These are phyloP conservation scores for Heterohyrax brucei DNA, from an alignment of 2,797 vertebrate genomes.

Conservation along the genomic window DNA sequence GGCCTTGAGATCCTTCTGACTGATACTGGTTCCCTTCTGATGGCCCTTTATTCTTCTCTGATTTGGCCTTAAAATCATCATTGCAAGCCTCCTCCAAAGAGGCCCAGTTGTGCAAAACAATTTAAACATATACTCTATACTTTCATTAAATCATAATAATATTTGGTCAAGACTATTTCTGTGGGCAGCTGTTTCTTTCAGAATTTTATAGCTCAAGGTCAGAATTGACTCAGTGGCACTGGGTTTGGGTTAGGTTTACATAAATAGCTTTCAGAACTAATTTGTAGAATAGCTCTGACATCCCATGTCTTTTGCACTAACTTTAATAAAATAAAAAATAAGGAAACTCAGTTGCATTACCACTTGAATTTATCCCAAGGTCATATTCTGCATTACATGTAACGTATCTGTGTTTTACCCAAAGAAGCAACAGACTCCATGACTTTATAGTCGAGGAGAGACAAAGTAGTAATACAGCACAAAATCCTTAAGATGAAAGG, in stretches of 20 bases:
- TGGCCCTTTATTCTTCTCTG: neutral
- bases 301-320: constrained; percentile 2
- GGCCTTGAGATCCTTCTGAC: neutral
- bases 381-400: constrained; percentile 6
- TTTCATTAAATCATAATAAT: constrained; percentile 26
- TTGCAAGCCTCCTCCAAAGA: constrained; percentile 36
- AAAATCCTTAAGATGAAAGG: constrained; percentile 47
- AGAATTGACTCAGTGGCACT: no score
- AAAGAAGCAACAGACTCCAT: constrained; percentile 14
- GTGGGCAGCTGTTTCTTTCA: neutral
- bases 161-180: constrained; percentile 60
- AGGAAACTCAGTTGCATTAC: constrained; percentile 31
- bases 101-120: constrained; percentile 48
- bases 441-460: constrained; percentile 22
- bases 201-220: neutral
- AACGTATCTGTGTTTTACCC: constrained; percentile 14
- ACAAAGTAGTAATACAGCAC: constrained; percentile 39
- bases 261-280: constrained; percentile 41
- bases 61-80: neutral
- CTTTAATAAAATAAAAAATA: constrained; percentile 51
- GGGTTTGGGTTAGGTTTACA: neutral
- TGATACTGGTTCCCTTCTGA: neutral
- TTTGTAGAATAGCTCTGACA: neutral
- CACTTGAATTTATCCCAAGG: constrained; percentile 40
- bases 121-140: constrained; percentile 21